Evolutionary conservation across 2,888 invertebrate species (phyloP), one percentile per base, ranked within the genome.

Genomic region (Chrysina gloriosa): DNA sequence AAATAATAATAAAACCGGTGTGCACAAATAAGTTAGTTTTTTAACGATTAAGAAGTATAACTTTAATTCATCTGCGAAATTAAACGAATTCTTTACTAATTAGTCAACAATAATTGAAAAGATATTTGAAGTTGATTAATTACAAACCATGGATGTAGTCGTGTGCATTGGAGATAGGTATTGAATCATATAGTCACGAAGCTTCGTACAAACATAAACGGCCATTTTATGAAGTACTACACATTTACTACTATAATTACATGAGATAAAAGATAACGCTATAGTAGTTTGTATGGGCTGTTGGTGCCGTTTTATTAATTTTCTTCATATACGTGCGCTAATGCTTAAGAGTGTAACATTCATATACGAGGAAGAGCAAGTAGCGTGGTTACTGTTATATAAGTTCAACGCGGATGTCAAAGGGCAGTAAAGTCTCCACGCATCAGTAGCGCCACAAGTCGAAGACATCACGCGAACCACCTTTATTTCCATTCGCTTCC

Each of bases 381-480:
- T 81, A 79, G 80, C 79, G 79, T 79, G 75, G 79, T 77, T 77
- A 78, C 78, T 77, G 80, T 80, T 80, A 79, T 58, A 58, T 77
- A 76, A 77, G 77, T 78, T 73, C 74, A 77, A 75, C 76, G 77
- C 74, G 73, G 74, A 75, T 80, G 82, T 81, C 80, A 81, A 74
- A 80, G 82, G 81, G 79, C 80, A 80, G 72, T 74, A 73, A 73
- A 80, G 79, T 77, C 79, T 76, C 79, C 80, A 80, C 80, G 80
- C 80, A 80, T 79, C 80, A 79, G 75, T 71, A 74, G 72, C 70
- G 71, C 70, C 74, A 76, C 77, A 76, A 76, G 75, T 76, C 73
- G 72, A 76, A 77, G 77, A 77, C 77, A 76, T 79, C 79, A 77
- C 79, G 79, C 77, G 39, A 64, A 61, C 65, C 65, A 64, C 61